Conservation (phyloP, 2,797 vertebrate species). For the Trichosurus vulpecula region DNA sequence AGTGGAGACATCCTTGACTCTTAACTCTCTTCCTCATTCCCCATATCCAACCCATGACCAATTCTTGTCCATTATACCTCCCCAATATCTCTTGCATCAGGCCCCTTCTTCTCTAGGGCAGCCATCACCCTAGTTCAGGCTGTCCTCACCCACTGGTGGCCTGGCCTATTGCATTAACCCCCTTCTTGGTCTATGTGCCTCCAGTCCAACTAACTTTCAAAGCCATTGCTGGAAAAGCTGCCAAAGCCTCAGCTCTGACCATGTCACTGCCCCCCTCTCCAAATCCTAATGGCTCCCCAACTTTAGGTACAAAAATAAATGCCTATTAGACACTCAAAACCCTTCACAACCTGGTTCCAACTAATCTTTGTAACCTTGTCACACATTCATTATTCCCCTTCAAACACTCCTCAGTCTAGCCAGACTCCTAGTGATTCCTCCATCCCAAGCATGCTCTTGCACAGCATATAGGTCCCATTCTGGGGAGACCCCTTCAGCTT, state of each 20-base stretch:
- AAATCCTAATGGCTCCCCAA: not conserved
- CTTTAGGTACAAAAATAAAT: not conserved
- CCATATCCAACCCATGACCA: not conserved
- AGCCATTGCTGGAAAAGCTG: not conserved
- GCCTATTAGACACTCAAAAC: too few species aligned
- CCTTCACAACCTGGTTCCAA: not conserved
- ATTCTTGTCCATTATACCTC: not conserved
- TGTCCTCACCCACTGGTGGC: not conserved
- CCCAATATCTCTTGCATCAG: not conserved
- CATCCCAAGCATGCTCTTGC: not conserved
- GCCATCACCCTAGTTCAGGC: not conserved
- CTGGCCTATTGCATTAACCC: not conserved
- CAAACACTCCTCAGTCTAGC: not conserved
- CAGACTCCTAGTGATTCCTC: not conserved
- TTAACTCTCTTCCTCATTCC: not conserved
- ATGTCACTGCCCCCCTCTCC: not conserved
- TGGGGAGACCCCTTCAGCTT: not conserved
- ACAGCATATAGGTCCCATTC: not conserved
- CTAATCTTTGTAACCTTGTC: not conserved
- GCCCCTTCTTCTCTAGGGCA: not conserved
- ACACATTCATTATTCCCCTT: not conserved
- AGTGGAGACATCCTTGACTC: not conserved
- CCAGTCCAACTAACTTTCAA: not conserved
- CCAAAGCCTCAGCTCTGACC: not conserved
- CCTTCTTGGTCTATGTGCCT: not conserved